Percentiles rank a stretch among this genome's conserved stretches.
Conservation (phyloP, 2,888 invertebrate genomes). For the Petrolisthes cinctipes region DNA sequence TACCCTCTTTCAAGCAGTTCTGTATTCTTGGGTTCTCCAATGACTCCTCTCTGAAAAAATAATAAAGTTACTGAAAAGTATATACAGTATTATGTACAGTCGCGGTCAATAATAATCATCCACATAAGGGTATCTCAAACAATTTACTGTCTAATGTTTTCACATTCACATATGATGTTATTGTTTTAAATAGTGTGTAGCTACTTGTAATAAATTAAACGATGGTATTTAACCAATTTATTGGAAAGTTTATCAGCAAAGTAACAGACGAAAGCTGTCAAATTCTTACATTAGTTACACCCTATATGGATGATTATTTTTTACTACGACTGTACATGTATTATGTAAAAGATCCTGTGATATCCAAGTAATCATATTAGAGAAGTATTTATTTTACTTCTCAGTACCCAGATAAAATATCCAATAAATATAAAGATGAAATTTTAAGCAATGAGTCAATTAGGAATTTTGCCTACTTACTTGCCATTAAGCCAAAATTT, state of each 20-base stretch:
- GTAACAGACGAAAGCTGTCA: too few relatives aligned
- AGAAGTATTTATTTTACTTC: not conserved
- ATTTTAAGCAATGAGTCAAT: not conserved
- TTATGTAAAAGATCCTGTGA: not conserved
- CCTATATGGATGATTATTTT: too few relatives aligned
- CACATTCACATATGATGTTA: too few relatives aligned
- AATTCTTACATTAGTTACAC: too few relatives aligned
- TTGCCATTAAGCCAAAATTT: conserved; percentile 90
- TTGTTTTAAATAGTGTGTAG: too few relatives aligned
- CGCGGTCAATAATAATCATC: too few relatives aligned
- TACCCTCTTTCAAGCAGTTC: conserved; percentile 79
- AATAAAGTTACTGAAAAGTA: not conserved
- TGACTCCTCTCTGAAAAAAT: conserved; percentile 75
- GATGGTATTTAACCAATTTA: too few relatives aligned
- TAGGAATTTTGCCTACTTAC: conserved; percentile 68
- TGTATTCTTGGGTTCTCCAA: conserved; percentile 80
- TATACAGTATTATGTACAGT: conserved; percentile 4
- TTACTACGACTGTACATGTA: not conserved
- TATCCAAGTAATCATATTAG: not conserved
- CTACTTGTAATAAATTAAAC: too few relatives aligned
- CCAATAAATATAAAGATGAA: not conserved
- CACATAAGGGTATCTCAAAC: too few relatives aligned
- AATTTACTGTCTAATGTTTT: too few relatives aligned
- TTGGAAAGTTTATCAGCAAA: too few relatives aligned
- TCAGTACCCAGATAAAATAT: not conserved